Percentiles rank a stretch among this genome's conserved stretches.
phyloP scores from a whole-genome alignment of 2,797 vertebrate genomes.

The Sylvilagus floridanus region DNA sequence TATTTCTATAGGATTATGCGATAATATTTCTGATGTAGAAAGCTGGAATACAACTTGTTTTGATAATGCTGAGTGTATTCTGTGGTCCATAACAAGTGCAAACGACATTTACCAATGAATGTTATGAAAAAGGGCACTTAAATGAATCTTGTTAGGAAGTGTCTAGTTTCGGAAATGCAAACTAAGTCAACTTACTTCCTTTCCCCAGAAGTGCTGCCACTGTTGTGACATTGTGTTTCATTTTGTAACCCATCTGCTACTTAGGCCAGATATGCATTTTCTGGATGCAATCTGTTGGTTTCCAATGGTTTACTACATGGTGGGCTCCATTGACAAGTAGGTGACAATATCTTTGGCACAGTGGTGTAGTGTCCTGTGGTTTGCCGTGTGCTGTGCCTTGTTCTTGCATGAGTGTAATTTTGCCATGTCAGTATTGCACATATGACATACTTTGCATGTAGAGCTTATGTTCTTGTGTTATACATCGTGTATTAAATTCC shows the following conservation, averaged over 20 bases:
- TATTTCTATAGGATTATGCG: conserved; percentile 68
- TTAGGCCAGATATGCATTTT: conserved; percentile 95
- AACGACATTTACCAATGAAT: conserved; percentile 7
- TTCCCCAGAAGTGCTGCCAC: conserved; percentile 80
- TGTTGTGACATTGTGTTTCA: conserved; percentile 89
- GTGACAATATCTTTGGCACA: conserved; percentile 87
- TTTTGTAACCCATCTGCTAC: conserved; percentile 90
- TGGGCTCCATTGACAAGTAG: conserved; percentile 96
- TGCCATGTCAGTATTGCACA: conserved; percentile 66
- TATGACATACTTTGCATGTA: conserved; percentile 81
- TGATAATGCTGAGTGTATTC: conserved; percentile 36
- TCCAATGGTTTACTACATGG: conserved; percentile 96
- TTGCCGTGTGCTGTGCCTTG: conserved; percentile 81
- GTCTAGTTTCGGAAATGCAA: conserved; percentile 75
- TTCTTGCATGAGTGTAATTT: conserved; percentile 83
- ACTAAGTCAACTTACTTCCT: conserved; percentile 75
- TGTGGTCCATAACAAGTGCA: conserved; percentile 64
- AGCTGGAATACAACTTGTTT: conserved; percentile 22
- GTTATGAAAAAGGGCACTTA: neutral
- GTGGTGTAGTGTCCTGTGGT: conserved; percentile 85
- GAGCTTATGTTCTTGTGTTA: conserved; percentile 63
- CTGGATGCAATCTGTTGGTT: conserved; percentile 96
- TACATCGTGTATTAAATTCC: conserved; percentile 58
- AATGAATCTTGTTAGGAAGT: conserved; percentile 43
- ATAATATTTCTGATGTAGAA: conserved; percentile 85